Evolutionary conservation across 2,113 vertebrate species (phyloP).

Genomic region (Oxyruncus cristatus): DNA sequence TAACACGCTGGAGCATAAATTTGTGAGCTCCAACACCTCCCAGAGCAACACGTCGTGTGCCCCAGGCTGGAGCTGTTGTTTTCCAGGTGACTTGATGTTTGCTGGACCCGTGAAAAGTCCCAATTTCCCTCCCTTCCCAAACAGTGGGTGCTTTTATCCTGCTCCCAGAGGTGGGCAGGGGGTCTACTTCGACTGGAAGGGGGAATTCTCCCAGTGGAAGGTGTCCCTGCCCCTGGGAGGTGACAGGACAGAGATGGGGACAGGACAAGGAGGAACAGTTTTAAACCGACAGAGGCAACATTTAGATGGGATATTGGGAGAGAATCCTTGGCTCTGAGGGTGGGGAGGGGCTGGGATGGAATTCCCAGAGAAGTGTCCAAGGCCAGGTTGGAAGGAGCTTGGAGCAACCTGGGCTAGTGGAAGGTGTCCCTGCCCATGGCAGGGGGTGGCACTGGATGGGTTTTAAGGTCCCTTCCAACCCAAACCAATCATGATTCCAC

Average conservation of each 20-base stretch:
- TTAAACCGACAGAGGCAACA: neutral
- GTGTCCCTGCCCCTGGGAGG: neutral
- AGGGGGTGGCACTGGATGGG: too few relatives aligned
- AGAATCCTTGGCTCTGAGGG: neutral
- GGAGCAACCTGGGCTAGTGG: too few relatives aligned
- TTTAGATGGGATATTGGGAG: neutral
- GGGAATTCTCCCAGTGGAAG: neutral
- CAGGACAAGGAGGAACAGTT: neutral
- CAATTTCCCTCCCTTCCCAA: neutral
- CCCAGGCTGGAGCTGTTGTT: neutral
- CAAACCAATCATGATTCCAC: too few relatives aligned
- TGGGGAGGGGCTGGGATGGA: neutral
- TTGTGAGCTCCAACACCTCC: neutral
- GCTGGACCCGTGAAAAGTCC: neutral
- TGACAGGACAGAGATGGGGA: neutral
- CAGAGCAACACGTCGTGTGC: rapidly evolving
- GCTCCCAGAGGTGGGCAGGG: rapidly evolving
- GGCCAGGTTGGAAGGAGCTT: too few relatives aligned
- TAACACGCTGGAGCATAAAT: neutral
- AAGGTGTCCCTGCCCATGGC: too few relatives aligned
- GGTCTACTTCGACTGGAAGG: rapidly evolving
- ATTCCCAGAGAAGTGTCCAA: neutral
- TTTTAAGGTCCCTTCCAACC: too few relatives aligned
- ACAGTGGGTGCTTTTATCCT: rapidly evolving
- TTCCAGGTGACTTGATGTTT: neutral